These are phyloP conservation scores for Ophonus ardosiacus DNA, from an alignment of 2,888 invertebrate genomes.

Conservation along the genomic window DNA sequence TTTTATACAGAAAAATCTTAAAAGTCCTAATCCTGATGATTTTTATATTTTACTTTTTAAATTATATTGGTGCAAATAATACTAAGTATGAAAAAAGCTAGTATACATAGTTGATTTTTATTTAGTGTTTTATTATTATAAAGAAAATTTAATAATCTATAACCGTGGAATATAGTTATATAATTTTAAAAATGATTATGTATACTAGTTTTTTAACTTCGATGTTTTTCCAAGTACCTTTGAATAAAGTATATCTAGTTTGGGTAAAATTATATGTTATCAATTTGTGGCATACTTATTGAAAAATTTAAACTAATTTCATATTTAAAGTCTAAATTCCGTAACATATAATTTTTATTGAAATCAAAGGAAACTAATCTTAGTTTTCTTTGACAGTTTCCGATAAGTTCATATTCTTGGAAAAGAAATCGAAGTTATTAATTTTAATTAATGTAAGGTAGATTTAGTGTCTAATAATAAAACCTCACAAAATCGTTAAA, in stretches of 20 bases:
- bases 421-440: conserved; percentile 1
- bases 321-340: not conserved
- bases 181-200: too few species aligned
- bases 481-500: not conserved
- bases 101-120: too few species aligned
- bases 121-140: too few species aligned
- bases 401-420: not conserved
- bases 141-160: too few species aligned
- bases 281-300: not conserved
- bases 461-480: conserved; percentile 18
- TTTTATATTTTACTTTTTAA: too few species aligned
- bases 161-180: too few species aligned
- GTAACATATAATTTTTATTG: not conserved
- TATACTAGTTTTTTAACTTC: too few species aligned
- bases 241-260: not conserved
- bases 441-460: conserved; percentile 22
- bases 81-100: too few species aligned
- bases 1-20: too few species aligned
- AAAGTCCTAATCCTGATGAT: too few species aligned
- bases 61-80: too few species aligned
- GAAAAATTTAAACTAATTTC: not conserved
- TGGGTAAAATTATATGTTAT: not conserved
- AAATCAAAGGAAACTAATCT: not conserved
- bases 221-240: too few species aligned
- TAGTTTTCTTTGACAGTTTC: not conserved